Evolutionary conservation across 2,797 vertebrate species (phyloP).

Genomic region (Intellagama lesueurii): DNA sequence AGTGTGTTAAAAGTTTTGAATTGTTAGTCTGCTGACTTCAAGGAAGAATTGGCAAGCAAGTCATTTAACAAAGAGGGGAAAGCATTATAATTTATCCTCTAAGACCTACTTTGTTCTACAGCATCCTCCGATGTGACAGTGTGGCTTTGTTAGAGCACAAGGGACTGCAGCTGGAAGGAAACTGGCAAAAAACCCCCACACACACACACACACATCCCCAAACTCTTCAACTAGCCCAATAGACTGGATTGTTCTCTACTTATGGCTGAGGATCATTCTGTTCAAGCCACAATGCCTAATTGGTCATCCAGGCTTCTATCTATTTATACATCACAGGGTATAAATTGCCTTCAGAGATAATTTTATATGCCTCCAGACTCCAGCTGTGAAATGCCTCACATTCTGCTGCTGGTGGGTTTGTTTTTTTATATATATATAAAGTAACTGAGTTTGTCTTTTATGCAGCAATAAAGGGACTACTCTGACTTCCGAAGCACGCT

Average conservation of each 20-base stretch:
- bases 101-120: background rate
- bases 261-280: background rate
- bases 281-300: conserved; percentile 6
- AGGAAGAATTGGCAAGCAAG: background rate
- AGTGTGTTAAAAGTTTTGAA: background rate
- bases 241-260: background rate
- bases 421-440: background rate
- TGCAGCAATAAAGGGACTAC: background rate
- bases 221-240: no score
- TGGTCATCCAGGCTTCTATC: background rate
- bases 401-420: background rate
- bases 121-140: background rate
- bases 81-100: background rate
- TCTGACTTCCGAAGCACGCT: background rate
- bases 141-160: background rate
- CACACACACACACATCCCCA: background rate
- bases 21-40: background rate
- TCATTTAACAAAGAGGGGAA: background rate
- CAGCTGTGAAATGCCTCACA: background rate
- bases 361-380: conserved; percentile 12
- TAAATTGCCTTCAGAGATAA: background rate
- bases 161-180: background rate
- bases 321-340: background rate
- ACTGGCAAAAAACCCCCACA: background rate
- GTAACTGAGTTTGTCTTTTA: background rate